phyloP scores from a whole-genome alignment of 2,797 vertebrate species.

The Hyperoplus immaculatus region DNA sequence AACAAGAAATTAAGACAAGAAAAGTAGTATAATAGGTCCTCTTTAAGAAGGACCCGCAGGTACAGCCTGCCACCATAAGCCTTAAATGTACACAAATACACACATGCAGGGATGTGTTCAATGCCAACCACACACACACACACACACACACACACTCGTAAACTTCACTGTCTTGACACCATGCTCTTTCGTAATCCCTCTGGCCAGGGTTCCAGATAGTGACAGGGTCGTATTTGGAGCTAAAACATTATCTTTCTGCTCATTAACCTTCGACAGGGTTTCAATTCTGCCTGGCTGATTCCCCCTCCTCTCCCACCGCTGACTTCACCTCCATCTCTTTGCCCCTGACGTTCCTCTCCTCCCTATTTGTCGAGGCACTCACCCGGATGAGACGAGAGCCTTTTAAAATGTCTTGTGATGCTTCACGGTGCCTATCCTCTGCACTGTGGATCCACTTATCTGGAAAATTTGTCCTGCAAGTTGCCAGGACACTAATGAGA shows the following conservation, averaged over 20 bases:
- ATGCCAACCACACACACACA: constrained; percentile 1
- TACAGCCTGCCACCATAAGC: constrained; percentile 4
- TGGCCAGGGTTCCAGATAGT: constrained; percentile 55
- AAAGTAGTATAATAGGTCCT: no score
- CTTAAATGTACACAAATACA: constrained; percentile 10
- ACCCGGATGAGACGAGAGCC: constrained; percentile 77
- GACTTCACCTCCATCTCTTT: constrained; percentile 79
- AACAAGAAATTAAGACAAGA: no score
- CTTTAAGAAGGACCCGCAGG: constrained; percentile 8
- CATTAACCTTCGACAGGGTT: constrained; percentile 83
- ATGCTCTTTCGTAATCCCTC: constrained; percentile 52
- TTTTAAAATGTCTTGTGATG: constrained; percentile 82
- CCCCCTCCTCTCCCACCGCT: constrained; percentile 65
- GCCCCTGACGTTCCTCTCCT: constrained; percentile 61
- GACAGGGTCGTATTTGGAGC: constrained; percentile 76
- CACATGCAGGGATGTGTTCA: constrained; percentile 12
- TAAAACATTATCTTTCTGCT: constrained; percentile 86
- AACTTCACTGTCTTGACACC: constrained; percentile 49
- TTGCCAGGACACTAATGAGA: constrained; percentile 79
- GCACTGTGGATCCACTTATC: constrained; percentile 78
- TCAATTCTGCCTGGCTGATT: constrained; percentile 72
- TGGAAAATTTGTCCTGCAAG: constrained; percentile 82
- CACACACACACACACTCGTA: constrained; percentile 20
- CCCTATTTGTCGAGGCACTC: constrained; percentile 78
- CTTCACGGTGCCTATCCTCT: constrained; percentile 69